These are phyloP conservation scores for Lissocephala sabroskyi DNA, from an alignment of 2,888 invertebrate genomes.

Conservation along the genomic window DNA sequence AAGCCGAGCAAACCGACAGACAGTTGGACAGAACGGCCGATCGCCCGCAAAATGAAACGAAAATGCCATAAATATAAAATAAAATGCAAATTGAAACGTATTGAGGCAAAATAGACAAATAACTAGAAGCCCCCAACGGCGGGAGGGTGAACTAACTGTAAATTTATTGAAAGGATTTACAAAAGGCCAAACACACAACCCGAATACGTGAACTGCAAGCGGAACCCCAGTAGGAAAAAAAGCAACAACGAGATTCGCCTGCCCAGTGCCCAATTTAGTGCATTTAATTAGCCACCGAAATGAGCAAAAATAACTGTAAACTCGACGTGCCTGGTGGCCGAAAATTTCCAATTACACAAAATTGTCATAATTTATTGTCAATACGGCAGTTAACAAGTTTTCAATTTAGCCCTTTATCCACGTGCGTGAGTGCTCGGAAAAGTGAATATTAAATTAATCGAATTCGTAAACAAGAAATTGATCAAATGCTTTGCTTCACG, in stretches of 20 bases:
- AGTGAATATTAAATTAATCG: conserved; percentile 23
- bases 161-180: conserved; percentile 34
- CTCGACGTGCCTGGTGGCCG: too few relatives aligned
- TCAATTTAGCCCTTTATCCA: conserved; percentile 12
- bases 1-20: conserved; percentile 6
- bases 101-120: conserved; percentile 18
- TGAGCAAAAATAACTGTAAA: conserved; percentile 7
- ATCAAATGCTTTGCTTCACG: conserved; percentile 9
- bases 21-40: background rate
- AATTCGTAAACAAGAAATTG: conserved; percentile 15
- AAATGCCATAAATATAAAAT: conserved; percentile 62
- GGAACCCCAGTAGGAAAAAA: too few relatives aligned
- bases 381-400: conserved; percentile 21
- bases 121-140: background rate
- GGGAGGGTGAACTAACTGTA: background rate
- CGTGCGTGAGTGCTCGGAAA: background rate
- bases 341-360: conserved; percentile 53
- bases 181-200: background rate
- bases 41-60: conserved; percentile 10
- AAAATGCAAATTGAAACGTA: conserved; percentile 55
- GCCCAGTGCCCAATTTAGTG: too few relatives aligned
- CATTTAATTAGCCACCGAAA: conserved; percentile 51
- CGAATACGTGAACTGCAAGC: too few relatives aligned
- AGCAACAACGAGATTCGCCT: too few relatives aligned
- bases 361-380: conserved; percentile 50